A percentile compares a stretch with the other conserved stretches of the same genome.
phyloP scores from a whole-genome alignment of 2,797 vertebrate genomes.

The Smutsia gigantea region DNA sequence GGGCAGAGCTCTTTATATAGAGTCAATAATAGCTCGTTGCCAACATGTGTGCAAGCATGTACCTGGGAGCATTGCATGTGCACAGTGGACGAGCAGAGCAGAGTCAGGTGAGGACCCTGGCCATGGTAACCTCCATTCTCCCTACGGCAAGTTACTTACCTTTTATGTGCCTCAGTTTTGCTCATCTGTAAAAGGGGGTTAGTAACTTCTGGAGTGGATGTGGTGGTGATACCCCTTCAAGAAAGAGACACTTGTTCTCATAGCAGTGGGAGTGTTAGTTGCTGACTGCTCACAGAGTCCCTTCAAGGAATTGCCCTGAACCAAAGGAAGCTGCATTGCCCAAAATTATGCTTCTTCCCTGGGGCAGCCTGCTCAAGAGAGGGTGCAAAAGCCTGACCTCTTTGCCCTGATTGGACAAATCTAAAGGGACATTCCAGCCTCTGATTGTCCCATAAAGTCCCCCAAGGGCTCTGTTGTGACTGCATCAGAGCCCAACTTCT shows the following conservation, averaged over 20 bases:
- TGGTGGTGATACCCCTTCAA: background rate
- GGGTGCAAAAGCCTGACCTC: background rate
- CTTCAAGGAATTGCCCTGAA: background rate
- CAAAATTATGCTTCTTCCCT: background rate
- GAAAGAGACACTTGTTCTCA: background rate
- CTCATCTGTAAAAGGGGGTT: background rate
- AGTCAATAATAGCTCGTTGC: no score
- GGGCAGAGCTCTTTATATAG: no score
- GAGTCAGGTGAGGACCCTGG: no score
- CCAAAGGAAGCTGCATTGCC: background rate
- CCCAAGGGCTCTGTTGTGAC: background rate
- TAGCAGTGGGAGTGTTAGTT: background rate
- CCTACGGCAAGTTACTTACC: background rate
- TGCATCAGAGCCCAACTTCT: background rate
- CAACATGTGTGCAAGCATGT: no score
- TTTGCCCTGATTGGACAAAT: background rate
- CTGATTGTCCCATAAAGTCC: background rate
- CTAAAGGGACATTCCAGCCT: background rate
- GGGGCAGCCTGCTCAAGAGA: background rate
- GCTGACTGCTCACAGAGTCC: background rate
- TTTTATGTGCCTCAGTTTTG: constrained; percentile 15
- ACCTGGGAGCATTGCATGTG: no score
- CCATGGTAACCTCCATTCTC: no score
- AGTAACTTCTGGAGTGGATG: background rate
- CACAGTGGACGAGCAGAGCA: no score